A percentile compares a stretch with the other conserved stretches of the same genome.
These are phyloP conservation scores for Acanthopagrus latus DNA, from an alignment of 2,797 vertebrate genomes.

Conservation along the genomic window DNA sequence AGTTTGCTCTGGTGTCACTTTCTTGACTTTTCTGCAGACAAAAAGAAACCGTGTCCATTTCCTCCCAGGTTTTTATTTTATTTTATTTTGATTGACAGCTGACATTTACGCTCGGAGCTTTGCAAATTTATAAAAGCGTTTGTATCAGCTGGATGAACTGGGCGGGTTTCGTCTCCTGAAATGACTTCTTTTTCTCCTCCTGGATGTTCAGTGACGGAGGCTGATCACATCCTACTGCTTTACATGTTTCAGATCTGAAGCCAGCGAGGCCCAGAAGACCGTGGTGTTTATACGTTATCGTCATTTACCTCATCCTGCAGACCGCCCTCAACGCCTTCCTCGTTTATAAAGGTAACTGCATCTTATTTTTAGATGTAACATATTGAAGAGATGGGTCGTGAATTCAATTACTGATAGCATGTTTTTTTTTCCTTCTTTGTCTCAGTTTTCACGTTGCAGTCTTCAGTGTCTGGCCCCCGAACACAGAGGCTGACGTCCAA, in stretches of 20 bases:
- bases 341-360: conserved; percentile 84
- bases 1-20: conserved; percentile 14
- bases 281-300: conserved; percentile 52
- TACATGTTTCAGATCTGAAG: conserved; percentile 73
- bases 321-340: conserved; percentile 78
- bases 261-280: conserved; percentile 33
- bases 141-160: background rate
- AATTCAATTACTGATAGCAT: too few relatives aligned
- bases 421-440: background rate
- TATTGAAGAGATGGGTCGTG: too few relatives aligned
- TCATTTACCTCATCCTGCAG: conserved; percentile 84
- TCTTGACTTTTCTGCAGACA: background rate
- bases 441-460: conserved; percentile 63
- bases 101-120: conserved; percentile 11
- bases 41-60: background rate
- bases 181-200: background rate
- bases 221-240: background rate
- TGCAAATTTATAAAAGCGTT: background rate
- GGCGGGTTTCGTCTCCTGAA: background rate
- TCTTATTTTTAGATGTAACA: background rate
- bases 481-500: background rate
- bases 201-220: background rate
- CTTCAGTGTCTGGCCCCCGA: background rate
- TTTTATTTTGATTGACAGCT: conserved; percentile 28
- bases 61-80: background rate